Evolutionary conservation across 2,797 vertebrate species (phyloP), one percentile per base, ranked within the genome.

Genomic region (Ciconia nigra): DNA sequence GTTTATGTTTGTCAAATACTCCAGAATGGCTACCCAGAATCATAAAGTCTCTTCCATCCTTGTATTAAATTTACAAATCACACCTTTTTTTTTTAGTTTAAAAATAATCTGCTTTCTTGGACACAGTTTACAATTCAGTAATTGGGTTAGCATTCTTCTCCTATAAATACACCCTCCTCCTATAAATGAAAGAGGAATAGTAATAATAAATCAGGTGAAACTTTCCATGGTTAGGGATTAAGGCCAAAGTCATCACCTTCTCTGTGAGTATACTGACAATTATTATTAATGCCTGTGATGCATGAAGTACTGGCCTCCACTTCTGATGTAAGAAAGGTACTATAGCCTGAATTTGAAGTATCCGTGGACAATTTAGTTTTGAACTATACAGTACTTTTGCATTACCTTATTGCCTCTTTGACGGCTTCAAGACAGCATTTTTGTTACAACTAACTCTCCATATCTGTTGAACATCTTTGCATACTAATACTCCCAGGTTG

Each of bases 11-110:
- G 72, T 65, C 52, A 90, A 55, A 39, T 58, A 58, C 31, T 85
- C 11, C 10, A 11, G 41, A 55, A 80, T 0, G 1, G 8, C 31
- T 61, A 59, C 11, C 31, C 0, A 0, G 21, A 76, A 86, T 83
- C 54, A 88, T 29, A 76, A 80, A 69, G 21, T 67, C 3, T 83
- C 41, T 65, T 17, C 24, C 31, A 76, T 11, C 7, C 8, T 55
- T 79, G 17, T 71, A 71, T n/a, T 87, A 78, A 66, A 73, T 79
- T 71, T 51, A 66, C 5, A 76, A 85, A 83, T 55, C 3, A 26
- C 20, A 66, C 7, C 1, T 35, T 46, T 35, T 44, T 55, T 47
- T 33, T 15, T 29, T 2, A 29, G 13, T 58, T 87, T n/a, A 39
- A 67, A 71, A 71, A 44, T 11, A 47, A 67, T 46, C 2, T 39